phyloP scores from a whole-genome alignment of 2,797 vertebrate species.

The Orientallactaga sibirica region DNA sequence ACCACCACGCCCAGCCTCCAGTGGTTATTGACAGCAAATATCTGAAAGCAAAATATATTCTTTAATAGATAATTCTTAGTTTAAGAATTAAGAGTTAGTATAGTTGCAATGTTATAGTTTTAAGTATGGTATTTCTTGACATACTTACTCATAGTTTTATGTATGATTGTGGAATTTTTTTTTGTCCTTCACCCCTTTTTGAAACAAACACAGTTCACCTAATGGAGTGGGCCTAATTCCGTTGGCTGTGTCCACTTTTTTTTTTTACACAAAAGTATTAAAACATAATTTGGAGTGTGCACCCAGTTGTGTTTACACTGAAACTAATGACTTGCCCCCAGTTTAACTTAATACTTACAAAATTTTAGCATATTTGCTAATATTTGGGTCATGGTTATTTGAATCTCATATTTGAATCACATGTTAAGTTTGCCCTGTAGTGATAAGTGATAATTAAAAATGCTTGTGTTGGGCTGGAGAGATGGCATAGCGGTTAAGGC shows the following conservation, averaged over 20 bases:
- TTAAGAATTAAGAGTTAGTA: background rate
- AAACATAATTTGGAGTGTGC: conserved; percentile 31
- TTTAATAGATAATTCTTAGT: background rate
- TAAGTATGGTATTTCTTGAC: conserved; percentile 2
- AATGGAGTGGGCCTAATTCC: background rate
- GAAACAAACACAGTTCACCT: background rate
- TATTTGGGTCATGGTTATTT: conserved; percentile 57
- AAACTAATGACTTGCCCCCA: background rate
- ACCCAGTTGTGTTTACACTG: conserved; percentile 16
- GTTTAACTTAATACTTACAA: conserved; percentile 21
- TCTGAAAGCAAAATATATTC: conserved; percentile 23
- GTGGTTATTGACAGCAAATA: conserved; percentile 46
- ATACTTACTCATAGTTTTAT: conserved; percentile 27
- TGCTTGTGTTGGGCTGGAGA: conserved; percentile 47
- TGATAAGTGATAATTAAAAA: conserved; percentile 44
- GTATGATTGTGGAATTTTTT: background rate
- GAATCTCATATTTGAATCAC: background rate
- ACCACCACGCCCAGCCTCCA: background rate
- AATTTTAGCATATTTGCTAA: background rate
- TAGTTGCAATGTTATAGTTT: background rate
- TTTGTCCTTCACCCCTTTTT: conserved; percentile 23
- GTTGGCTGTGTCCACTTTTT: background rate
- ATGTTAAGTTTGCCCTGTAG: background rate
- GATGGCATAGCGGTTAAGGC: too few species aligned
- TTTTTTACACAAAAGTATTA: background rate